These are phyloP conservation scores for Elaphurus davidianus DNA, from an alignment of 2,113 vertebrate genomes.

Conservation along the genomic window DNA sequence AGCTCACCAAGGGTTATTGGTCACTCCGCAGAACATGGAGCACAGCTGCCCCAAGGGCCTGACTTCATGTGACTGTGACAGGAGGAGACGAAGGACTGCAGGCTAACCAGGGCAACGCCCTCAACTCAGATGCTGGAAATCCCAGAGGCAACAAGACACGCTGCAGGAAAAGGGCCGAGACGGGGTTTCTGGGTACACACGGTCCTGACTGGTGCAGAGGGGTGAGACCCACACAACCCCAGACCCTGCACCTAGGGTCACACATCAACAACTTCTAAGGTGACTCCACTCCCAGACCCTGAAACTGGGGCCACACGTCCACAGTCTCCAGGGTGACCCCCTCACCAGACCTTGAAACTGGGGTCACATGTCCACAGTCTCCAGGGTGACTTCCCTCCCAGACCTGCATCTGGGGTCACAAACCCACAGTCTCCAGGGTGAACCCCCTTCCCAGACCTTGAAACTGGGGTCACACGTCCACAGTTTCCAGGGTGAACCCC, in stretches of 20 bases:
- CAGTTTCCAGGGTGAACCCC: neutral
- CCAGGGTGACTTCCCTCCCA: no score
- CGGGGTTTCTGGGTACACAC: neutral
- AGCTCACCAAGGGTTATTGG: neutral
- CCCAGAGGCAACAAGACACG: neutral
- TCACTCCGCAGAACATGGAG: neutral
- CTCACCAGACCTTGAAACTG: no score
- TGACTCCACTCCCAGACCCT: neutral
- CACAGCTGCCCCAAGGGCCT: neutral
- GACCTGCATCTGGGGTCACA: no score
- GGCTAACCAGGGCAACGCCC: neutral
- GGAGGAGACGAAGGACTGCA: neutral
- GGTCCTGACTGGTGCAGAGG: neutral
- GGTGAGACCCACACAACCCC: neutral
- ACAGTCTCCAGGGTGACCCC: neutral
- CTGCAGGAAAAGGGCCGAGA: neutral
- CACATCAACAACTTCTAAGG: neutral
- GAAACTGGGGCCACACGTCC: neutral
- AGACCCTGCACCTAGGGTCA: neutral
- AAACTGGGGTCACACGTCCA: rapidly evolving
- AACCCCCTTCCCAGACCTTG: rapidly evolving
- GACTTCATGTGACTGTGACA: neutral
- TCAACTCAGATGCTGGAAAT: neutral
- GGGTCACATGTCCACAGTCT: no score
- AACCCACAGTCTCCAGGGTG: no score